Evolutionary conservation across 2,888 invertebrate species (phyloP).

Genomic region (Rugalucina vietnamica): DNA sequence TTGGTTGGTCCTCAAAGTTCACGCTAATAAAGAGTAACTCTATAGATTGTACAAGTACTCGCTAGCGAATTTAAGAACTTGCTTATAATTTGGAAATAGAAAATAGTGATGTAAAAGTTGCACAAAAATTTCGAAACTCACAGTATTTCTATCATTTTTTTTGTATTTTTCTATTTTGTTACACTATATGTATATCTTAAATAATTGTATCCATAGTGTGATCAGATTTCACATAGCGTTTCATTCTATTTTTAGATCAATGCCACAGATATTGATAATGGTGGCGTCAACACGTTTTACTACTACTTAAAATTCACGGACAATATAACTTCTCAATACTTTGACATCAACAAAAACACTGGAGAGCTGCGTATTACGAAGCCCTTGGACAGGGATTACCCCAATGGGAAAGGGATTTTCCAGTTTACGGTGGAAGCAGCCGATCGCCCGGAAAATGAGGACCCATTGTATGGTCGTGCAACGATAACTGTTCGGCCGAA

Average conservation of each 20-base stretch:
- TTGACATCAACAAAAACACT: constrained; percentile 96
- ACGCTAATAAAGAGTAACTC: too few species aligned
- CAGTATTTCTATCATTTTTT: too few species aligned
- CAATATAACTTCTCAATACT: constrained; percentile 85
- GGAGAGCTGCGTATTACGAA: constrained; percentile 98
- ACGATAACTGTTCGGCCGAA: constrained; percentile 98
- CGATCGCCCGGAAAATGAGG: constrained; percentile 70
- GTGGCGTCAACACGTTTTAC: constrained; percentile 97
- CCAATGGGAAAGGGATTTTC: constrained; percentile 92
- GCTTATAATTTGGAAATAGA: too few species aligned
- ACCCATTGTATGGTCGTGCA: constrained; percentile 89
- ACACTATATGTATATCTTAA: too few species aligned
- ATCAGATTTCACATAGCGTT: too few species aligned
- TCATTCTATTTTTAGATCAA: constrained; percentile 91
- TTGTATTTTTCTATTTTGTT: too few species aligned
- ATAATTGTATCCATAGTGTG: too few species aligned
- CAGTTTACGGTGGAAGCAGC: constrained; percentile 79
- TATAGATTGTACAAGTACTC: too few species aligned
- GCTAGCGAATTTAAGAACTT: too few species aligned
- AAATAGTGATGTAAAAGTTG: too few species aligned
- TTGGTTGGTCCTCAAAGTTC: too few species aligned
- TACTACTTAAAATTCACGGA: constrained; percentile 85
- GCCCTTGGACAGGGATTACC: constrained; percentile 97
- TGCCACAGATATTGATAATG: constrained; percentile 97
- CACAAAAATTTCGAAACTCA: too few species aligned